Conservation (phyloP, 2,113 vertebrate species). For the Syrmaticus mikado region DNA sequence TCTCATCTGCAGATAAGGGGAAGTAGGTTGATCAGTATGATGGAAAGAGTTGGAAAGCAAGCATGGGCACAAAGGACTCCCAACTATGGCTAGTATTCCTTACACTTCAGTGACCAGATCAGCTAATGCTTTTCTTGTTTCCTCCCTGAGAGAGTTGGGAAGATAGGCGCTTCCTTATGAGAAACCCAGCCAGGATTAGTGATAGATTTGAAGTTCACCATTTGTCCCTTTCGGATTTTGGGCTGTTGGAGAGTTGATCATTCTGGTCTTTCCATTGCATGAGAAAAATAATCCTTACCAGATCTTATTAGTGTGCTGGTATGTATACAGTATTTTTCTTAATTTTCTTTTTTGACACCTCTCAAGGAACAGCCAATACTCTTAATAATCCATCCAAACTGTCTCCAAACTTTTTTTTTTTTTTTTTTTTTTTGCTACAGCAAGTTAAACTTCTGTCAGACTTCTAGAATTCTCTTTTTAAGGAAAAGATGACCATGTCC, state of each 20-base stretch:
- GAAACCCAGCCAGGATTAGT: not conserved
- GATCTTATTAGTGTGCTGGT: not conserved
- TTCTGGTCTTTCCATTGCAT: not conserved
- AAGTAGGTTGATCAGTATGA: not conserved
- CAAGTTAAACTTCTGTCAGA: not conserved
- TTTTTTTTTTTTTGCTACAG: fast-evolving
- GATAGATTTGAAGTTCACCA: not conserved
- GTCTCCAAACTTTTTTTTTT: not conserved
- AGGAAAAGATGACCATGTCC: not conserved
- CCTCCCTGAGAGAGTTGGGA: not conserved
- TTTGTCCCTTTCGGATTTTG: not conserved
- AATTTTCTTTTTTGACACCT: not conserved
- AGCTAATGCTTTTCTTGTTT: not conserved
- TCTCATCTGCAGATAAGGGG: not conserved
- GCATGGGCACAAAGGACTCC: not conserved
- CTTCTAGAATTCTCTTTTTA: not conserved
- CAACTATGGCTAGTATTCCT: not conserved
- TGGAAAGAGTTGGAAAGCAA: not conserved
- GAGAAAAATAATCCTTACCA: not conserved
- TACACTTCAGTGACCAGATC: not conserved
- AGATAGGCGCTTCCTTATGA: not conserved
- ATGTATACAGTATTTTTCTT: not conserved
- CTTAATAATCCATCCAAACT: not conserved
- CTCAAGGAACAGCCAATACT: not conserved
- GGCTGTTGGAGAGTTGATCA: not conserved